Evolutionary conservation across 64 coral and sea anemone genomes (phyloP).

Genomic region (Anthopleura sola): DNA sequence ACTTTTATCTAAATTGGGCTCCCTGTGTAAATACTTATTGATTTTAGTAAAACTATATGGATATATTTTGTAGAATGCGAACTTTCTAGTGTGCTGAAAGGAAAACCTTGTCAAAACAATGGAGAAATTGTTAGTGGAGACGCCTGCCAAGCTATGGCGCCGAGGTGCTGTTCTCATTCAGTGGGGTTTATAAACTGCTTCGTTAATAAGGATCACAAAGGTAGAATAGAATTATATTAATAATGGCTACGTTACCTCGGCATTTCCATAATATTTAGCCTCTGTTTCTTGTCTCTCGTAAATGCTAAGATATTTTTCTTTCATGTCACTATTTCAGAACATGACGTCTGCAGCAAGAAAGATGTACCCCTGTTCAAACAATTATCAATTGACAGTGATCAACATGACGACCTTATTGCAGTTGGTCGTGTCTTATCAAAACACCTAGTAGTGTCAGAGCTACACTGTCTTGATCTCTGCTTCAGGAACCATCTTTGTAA

Average conservation of each 20-base stretch:
- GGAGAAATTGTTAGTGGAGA: neutral
- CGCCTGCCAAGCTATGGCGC: neutral
- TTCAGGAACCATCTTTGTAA: neutral
- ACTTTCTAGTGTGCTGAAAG: neutral
- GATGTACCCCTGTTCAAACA: neutral
- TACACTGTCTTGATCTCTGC: conserved; percentile 22
- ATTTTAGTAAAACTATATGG: neutral
- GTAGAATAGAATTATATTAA: neutral
- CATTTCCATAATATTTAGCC: no score
- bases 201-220: neutral
- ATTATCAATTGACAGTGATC: neutral
- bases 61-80: neutral
- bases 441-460: neutral
- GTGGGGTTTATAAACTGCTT: neutral
- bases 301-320: no score
- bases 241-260: no score
- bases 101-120: neutral
- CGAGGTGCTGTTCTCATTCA: neutral
- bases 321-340: neutral
- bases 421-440: neutral
- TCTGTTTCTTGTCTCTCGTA: no score
- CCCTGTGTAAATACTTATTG: no score
- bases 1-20: no score
- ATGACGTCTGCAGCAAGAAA: neutral
- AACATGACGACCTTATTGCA: neutral